Percentiles rank a stretch among this genome's conserved stretches.
Conservation (phyloP, 2,113 vertebrate species). For the Microtus oregoni region DNA sequence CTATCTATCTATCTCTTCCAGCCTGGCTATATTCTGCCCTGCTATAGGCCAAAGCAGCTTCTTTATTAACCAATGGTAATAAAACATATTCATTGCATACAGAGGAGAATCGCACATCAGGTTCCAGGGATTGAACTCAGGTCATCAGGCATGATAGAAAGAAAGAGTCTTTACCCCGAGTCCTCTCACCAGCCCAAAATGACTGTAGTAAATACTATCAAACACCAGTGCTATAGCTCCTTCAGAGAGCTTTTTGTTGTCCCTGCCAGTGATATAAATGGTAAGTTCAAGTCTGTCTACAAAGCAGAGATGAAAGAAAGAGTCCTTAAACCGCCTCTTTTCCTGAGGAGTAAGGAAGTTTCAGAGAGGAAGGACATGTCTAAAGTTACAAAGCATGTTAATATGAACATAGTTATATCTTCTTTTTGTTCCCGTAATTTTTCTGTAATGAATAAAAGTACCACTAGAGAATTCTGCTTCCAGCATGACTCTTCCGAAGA, state of each 20-base stretch:
- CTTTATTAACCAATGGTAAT: too few species aligned
- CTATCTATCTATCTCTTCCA: too few species aligned
- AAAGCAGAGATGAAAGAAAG: neutral
- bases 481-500: neutral
- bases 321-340: constrained; percentile 22
- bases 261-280: neutral
- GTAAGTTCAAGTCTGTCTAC: neutral
- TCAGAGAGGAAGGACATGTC: neutral
- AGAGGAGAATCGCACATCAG: too few species aligned
- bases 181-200: neutral
- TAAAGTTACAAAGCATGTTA: neutral
- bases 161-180: neutral
- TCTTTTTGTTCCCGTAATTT: constrained; percentile 33
- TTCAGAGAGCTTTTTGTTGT: neutral
- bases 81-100: too few species aligned
- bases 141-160: neutral
- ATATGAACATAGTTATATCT: neutral
- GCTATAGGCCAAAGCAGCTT: too few species aligned
- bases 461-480: constrained; percentile 28
- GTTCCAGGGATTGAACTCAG: neutral
- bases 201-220: neutral
- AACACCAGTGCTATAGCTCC: neutral
- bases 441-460: constrained; percentile 27
- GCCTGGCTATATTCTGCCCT: too few species aligned
- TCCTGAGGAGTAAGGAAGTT: neutral